Evolutionary conservation across 2,113 vertebrate species (phyloP), one percentile per base, ranked within the genome.

Genomic region (Ammospiza nelsoni): DNA sequence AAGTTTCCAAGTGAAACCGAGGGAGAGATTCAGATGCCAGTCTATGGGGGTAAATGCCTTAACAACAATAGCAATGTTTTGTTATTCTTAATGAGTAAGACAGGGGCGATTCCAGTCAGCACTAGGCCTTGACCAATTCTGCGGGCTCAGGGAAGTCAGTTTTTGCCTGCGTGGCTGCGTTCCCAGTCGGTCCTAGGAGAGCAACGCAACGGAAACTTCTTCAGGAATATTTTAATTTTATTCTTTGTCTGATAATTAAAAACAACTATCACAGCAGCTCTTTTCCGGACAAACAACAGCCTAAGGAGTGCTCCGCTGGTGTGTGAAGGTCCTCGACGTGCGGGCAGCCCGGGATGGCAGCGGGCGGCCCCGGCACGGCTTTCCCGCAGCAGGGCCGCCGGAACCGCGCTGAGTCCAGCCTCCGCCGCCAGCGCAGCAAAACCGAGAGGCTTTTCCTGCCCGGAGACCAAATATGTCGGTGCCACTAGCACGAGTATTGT

Each of bases 181-280:
- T 94, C 84, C 91, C 81, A 73, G 84, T 43, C 65, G 12, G 67
- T 74, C 59, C 59, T n/a, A 48, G 46, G 75, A 90, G 76, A 89
- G 22, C 10, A 15, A 57, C 11, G 59, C 35, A 95, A 95, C 89
- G 90, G 91, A 91, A 97, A 83, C 55, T 76, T 90, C 48, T 58
- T 46, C 59, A 71, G 75, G 65, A 94, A 80, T 85, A 94, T 48
- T 63, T 94, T 27, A 37, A 84, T 94, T 76, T 95, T 76, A 22
- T 82, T 84, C 21, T 75, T 91, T 86, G 71, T 57, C 33, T 84
- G 68, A 4, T 88, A 86, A 92, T 83, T 51, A 76, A 82, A 91
- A 88, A 11, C 44, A 76, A 90, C 51, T 35, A 51, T 19, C 1
- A 7, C 76, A 74, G 24, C 49, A 62, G 46, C 52, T 67, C 63